Base-by-base conservation (phyloP, 2,888 invertebrate species). In the Melitaea athalia region DNA sequence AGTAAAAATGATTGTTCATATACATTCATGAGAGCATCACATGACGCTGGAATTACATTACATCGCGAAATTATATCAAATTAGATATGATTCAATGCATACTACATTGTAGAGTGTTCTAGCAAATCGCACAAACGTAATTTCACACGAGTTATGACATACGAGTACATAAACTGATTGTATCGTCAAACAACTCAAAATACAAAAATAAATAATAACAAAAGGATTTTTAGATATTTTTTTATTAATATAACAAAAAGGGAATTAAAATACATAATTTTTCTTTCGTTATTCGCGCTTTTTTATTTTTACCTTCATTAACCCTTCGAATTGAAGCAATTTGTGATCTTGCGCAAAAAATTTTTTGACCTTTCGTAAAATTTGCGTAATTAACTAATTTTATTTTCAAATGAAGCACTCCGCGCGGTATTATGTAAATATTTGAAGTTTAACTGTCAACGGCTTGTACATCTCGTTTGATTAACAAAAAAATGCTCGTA, bases 301-400 rank as follows among this genome's bases (percentile, higher is more conserved):
- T 69, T 67, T 61, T 61, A 42, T 49, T 64, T 63, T 45, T 38
- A 45, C 59, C 59, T 66, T 63, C 66, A 66, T 63, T 47, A 66
- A 66, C 62, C 53, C 42, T 66, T 59, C 59, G 63, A 69, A 63
- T 63, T 66, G 63, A 66, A 66, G 24, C 52, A 63, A 69, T 59
- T 65, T 63, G 63, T 63, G 47, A 60, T 61, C 53, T 31, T 59
- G 53, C 17, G 17, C 33, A 7, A 61, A 59, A 61, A 69, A 68
- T 33, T n/a, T 14, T 14, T 64, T 72, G 69, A 75, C 73, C 75
- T 73, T 72, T 72, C 63, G 52, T 52, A 33, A 43, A 61, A 73
- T 74, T 75, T 72, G 59, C 73, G 72, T 75, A 71, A 70, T 74
- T 73, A 74, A 69, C 69, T 70, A 74, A 74, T 70, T 67, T 69